Percentiles rank a stretch among this genome's conserved stretches.
Conservation (phyloP, 2,797 vertebrate genomes). For the Anas flavirostris region DNA sequence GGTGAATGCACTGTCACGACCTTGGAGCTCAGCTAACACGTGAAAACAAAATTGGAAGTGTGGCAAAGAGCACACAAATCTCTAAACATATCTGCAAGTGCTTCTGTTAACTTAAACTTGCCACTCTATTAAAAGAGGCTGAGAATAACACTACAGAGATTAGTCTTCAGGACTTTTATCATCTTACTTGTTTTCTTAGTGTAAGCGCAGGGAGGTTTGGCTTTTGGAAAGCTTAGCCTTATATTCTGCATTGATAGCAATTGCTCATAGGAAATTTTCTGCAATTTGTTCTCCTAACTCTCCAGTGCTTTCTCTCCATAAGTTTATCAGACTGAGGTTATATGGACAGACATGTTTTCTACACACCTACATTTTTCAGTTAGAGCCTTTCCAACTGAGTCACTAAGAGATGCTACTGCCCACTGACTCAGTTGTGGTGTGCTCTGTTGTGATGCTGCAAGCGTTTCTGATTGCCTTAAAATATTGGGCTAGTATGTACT, state of each 20-base stretch:
- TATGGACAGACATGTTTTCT: background rate
- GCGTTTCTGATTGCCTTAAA: background rate
- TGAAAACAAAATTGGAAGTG: background rate
- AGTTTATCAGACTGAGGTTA: background rate
- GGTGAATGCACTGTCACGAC: background rate
- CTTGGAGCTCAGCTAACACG: background rate
- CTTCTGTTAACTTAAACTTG: background rate
- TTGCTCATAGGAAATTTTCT: background rate
- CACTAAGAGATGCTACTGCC: background rate
- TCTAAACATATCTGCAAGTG: background rate
- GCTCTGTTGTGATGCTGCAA: background rate
- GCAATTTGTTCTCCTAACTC: background rate
- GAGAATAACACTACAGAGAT: background rate
- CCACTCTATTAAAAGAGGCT: background rate
- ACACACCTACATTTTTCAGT: background rate
- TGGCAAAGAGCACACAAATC: background rate
- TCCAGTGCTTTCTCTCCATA: background rate
- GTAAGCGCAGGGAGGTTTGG: background rate
- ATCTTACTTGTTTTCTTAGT: background rate
- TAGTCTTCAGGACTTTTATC: background rate
- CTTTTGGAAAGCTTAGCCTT: background rate
- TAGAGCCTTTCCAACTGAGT: background rate
- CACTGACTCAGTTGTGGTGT: background rate
- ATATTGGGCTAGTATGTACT: background rate
- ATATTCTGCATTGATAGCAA: background rate